Evolutionary conservation across 2,888 invertebrate genomes (phyloP), one percentile per base, ranked within the genome.

Genomic region (Mesorhabditis spiculigera): DNA sequence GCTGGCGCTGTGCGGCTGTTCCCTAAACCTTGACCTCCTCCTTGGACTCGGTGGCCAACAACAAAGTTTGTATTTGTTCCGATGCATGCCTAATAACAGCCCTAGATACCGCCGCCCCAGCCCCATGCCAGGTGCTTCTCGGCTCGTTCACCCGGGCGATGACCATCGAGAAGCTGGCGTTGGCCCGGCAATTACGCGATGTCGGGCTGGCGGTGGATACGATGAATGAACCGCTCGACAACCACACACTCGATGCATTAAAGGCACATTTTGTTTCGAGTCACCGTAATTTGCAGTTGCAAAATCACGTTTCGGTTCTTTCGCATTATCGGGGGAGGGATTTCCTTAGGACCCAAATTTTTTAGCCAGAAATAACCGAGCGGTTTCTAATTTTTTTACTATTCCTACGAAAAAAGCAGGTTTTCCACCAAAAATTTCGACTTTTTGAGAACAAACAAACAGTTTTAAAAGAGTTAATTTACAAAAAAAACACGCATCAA

Each of bases 1-100:
- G 5, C 68, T 72, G 6, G 73, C 72, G 63, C 70, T 79, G 42
- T 45, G 68, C 62, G 79, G 79, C 4, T 79, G 77, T 66, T 71
- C 74, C 5, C 16, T 77, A 13, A 10, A 50, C n/a, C 8, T 50
- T 10, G 58, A 50, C 8, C 58, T 50, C 10, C 58, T 50, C 8
- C 58, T 50, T 10, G 10, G n/a, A n/a, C 58, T 50, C 10, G 8
- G 28, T 28, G 28, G 28, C 3, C 28, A 28, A 28, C 28, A 28
- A 28, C 28, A 50, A 50, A 50, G 58, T 50, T 13, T 13, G 58
- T n/a, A 3, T 50, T 50, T 13, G 8, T 13, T n/a, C n/a, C 58
- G n/a, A 10, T n/a, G n/a, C 8, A 50, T 50, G 8, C n/a, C n/a
- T 2, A n/a, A 50, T 50, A 28, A 28, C 28, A 28, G 28, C 28